These are phyloP conservation scores for Syngnathus floridae DNA, from an alignment of 2,113 vertebrate genomes.

Conservation along the genomic window DNA sequence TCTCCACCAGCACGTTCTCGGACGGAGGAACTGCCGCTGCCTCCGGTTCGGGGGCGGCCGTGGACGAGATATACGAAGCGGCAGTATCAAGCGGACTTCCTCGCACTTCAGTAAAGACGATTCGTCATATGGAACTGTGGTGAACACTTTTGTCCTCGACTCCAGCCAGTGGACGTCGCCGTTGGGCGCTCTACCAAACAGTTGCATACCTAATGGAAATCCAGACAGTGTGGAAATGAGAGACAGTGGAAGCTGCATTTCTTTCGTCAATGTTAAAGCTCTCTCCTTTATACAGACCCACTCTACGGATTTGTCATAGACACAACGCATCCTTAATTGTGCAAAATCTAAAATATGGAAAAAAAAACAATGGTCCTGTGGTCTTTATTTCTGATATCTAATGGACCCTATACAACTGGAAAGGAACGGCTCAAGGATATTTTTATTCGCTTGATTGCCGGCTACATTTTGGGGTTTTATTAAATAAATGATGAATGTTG, in stretches of 20 bases:
- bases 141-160: slow-evolving; percentile 65
- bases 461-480: not conserved
- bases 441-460: no score
- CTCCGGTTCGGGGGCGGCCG: slow-evolving; percentile 17
- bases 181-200: slow-evolving; percentile 30
- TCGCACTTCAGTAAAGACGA: slow-evolving; percentile 60
- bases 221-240: slow-evolving; percentile 35
- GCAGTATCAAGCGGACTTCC: slow-evolving; percentile 54
- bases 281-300: slow-evolving; percentile 24
- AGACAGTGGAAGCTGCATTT: slow-evolving; percentile 35
- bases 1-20: slow-evolving; percentile 74
- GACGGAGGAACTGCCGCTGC: slow-evolving; percentile 49
- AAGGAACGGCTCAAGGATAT: no score
- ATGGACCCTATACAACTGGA: not conserved
- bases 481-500: not conserved
- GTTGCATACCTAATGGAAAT: slow-evolving; percentile 64
- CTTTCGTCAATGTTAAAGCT: slow-evolving; percentile 51
- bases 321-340: not conserved
- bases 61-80: slow-evolving; percentile 14
- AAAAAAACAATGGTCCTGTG: no score
- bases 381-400: not conserved
- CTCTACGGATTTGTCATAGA: slow-evolving; percentile 42
- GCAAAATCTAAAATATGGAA: not conserved
- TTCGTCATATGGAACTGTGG: slow-evolving; percentile 50
- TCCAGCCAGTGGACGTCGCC: slow-evolving; percentile 29